Evolutionary conservation across 2,888 invertebrate genomes (phyloP), one percentile per base, ranked within the genome.

Genomic region (Mythimna vitellina): DNA sequence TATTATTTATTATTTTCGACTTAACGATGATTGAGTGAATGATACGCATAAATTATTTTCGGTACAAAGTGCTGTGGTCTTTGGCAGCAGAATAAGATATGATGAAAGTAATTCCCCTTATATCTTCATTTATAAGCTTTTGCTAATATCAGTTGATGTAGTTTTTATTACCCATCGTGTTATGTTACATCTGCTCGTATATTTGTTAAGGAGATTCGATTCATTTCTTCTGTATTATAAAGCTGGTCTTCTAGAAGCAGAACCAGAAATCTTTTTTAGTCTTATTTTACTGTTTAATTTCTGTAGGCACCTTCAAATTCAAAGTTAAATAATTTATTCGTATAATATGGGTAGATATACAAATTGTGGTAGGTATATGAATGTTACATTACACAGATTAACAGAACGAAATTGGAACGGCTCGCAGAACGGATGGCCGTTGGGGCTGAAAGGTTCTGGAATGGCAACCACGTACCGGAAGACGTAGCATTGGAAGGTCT

Each of bases 21-120:
- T 60, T 8, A 22, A 2, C 29, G n/a, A 42, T 29, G 17, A 42
- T 22, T 29, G 22, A 32, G 29, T 42, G 42, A 22, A 17, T 32
- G 17, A 61, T 25, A 49, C 8, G 14, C 25, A 35, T 49, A 49
- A 5, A 32, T 20, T 32, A 66, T 22, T 46, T 22, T 66, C 25
- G 25, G 35, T 25, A 14, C 7, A 35, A 67, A 25, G 10, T 64
- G n/a, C 7, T 38, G 10, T 64, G 25, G 5, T 38, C 10, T 25
- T 51, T n/a, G 25, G 51, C 20, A 9, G 49, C 7, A 14, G 5
- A 38, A 35, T n/a, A 12, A 35, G n/a, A 58, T 35, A 35, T 12
- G 12, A 14, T 51, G 22, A 63, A 32, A 22, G 57, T 49, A 22
- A 69, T 38, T 57, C 49, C 71, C 42, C 70, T 3, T 5, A 10